phyloP scores from a whole-genome alignment of 2,113 vertebrate species.

The Grammomys surdaster region DNA sequence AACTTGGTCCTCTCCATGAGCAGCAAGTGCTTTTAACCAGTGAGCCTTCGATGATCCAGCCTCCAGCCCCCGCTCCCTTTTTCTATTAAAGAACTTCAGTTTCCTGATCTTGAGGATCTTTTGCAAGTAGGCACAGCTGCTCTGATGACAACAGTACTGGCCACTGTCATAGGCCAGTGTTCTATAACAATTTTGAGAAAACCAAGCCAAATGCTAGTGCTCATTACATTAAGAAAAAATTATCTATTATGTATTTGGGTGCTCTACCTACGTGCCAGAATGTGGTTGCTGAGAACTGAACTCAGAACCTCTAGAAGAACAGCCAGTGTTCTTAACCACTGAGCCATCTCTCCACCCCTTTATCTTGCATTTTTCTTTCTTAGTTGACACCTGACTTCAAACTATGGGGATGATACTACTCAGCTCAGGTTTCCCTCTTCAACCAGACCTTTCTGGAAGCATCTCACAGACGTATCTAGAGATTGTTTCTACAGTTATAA shows the following conservation, averaged over 20 bases:
- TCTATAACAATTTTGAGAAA: not conserved
- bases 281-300: no score
- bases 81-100: not conserved
- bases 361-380: not conserved
- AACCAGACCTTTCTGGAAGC: not conserved
- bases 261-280: no score
- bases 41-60: not conserved
- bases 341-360: no score
- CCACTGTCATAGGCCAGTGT: not conserved
- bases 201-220: not conserved
- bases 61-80: not conserved
- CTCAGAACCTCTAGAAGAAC: no score
- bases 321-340: no score
- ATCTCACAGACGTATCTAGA: not conserved
- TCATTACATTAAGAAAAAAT: no score
- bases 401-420: not conserved
- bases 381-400: not conserved
- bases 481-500: not conserved
- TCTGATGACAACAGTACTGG: not conserved
- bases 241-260: no score
- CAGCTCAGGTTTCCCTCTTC: not conserved
- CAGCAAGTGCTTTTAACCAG: not conserved
- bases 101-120: not conserved
- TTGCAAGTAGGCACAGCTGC: not conserved
- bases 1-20: no score